Evolutionary conservation across 2,113 vertebrate genomes (phyloP).

Genomic region (Bostrychus sinensis): DNA sequence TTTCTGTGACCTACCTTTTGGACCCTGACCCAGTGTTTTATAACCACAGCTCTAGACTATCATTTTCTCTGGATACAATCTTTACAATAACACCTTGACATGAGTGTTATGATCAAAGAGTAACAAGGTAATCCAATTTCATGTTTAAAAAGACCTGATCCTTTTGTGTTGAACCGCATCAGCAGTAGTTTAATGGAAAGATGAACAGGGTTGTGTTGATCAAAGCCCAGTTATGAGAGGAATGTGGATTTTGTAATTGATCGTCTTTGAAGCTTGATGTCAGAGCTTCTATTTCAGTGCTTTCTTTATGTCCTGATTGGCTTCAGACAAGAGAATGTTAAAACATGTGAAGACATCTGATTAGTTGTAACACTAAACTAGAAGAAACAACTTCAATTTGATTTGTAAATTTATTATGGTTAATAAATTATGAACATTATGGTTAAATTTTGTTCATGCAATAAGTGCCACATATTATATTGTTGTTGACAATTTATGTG

Average conservation of each 20-base stretch:
- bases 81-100: conserved; percentile 20
- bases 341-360: neutral
- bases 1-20: neutral
- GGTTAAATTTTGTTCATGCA: no score
- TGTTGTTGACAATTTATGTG: no score
- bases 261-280: neutral
- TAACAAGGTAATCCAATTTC: conserved; percentile 29
- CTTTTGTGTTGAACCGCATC: conserved; percentile 2
- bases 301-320: neutral
- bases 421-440: neutral
- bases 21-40: neutral
- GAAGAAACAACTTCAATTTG: neutral
- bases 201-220: conserved; percentile 15
- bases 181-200: conserved; percentile 7
- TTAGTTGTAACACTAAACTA: neutral
- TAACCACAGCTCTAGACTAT: conserved; percentile 46
- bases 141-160: conserved; percentile 29
- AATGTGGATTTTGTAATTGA: conserved; percentile 14
- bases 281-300: conserved; percentile 8
- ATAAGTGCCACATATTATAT: no score
- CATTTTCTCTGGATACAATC: conserved; percentile 33
- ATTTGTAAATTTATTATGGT: neutral
- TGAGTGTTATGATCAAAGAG: conserved; percentile 34
- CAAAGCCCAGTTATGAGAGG: conserved; percentile 27
- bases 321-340: neutral